Base-by-base conservation (phyloP, 2,888 invertebrate species). In the Papilio elwesi region DNA sequence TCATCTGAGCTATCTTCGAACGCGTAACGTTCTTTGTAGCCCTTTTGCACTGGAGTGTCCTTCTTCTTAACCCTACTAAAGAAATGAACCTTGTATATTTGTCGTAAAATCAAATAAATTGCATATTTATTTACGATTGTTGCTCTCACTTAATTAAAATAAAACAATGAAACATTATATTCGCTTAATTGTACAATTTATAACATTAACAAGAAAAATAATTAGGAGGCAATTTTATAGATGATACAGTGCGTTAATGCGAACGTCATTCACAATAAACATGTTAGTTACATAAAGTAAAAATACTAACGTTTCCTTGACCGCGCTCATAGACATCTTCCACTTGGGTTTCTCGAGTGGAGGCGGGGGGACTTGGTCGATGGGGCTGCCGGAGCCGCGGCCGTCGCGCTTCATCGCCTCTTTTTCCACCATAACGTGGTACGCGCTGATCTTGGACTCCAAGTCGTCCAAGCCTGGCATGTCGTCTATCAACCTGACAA, bases 341-440 rank as follows among this genome's bases (percentile, higher is more conserved):
- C 96, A 96, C 86, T 96, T 96, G 74, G 94, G 94, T 78, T 94
- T 94, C 79, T 94, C 94, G 8, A 92, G 88, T 74, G 93, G 93
- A 80, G 90, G 93, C 87, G 94, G 87, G 83, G 94, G 89, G 85
- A 90, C 89, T 85, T 94, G 89, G 84, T 93, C 87, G 74, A 89
- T 78, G 83, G 95, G 84, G 82, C 94, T 83, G 86, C 92, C 74
- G 78, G 92, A 83, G 84, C 92, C 85, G 86, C 95, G 78, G 78
- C 87, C 85, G 76, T 92, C 93, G 81, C 85, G 93, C 89, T 90
- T 95, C 86, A 91, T 86, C 75, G 89, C 89, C 76, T 92, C 93
- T 89, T 96, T 96, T 83, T 97, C 96, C 74, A 97, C 95, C 90
- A 96, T 95, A 78, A 96, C 96, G 89, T 97, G 97, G 91, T 97